Conservation (phyloP, 2,888 invertebrate genomes). For the Mythimna pallens region DNA sequence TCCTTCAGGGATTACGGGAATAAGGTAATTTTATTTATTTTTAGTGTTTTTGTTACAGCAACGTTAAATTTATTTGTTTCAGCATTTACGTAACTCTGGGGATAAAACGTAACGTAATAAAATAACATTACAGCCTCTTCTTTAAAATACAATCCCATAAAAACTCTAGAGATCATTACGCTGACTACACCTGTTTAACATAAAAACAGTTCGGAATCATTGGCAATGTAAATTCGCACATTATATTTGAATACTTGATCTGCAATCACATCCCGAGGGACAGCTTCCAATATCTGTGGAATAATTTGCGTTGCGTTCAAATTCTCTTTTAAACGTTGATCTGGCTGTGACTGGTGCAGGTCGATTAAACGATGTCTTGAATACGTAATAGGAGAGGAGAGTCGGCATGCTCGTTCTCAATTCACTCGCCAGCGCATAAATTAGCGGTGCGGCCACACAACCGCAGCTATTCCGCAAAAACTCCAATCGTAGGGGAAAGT, state of each 20-base stretch:
- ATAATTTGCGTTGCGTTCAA: slow-evolving; percentile 77
- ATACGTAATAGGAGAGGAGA: slow-evolving; percentile 84
- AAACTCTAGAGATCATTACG: slow-evolving; percentile 17
- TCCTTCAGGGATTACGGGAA: slow-evolving; percentile 29
- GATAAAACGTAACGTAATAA: slow-evolving; percentile 31
- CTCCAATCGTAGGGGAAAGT: slow-evolving; percentile 89
- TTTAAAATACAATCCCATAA: slow-evolving; percentile 21
- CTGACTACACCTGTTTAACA: slow-evolving; percentile 19
- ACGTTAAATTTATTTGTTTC: slow-evolving; percentile 47
- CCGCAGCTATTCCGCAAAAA: slow-evolving; percentile 87
- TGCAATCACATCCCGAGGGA: slow-evolving; percentile 72
- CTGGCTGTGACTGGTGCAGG: slow-evolving; percentile 74
- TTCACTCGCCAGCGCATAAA: slow-evolving; percentile 86
- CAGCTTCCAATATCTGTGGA: slow-evolving; percentile 76
- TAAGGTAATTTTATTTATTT: slow-evolving; percentile 34
- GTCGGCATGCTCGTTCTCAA: slow-evolving; percentile 78
- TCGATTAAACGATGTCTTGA: slow-evolving; percentile 88
- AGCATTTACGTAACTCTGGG: slow-evolving; percentile 41
- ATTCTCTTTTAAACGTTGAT: slow-evolving; percentile 81
- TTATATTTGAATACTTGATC: slow-evolving; percentile 72
- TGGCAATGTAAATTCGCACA: slow-evolving; percentile 68
- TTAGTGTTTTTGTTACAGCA: slow-evolving; percentile 26
- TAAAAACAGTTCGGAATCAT: slow-evolving; percentile 62
- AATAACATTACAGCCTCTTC: slow-evolving; percentile 19
- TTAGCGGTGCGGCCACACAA: slow-evolving; percentile 83